A percentile compares a stretch with the other conserved stretches of the same genome.
Conservation (phyloP, 2,888 invertebrate genomes). For the Stramonita haemastoma region DNA sequence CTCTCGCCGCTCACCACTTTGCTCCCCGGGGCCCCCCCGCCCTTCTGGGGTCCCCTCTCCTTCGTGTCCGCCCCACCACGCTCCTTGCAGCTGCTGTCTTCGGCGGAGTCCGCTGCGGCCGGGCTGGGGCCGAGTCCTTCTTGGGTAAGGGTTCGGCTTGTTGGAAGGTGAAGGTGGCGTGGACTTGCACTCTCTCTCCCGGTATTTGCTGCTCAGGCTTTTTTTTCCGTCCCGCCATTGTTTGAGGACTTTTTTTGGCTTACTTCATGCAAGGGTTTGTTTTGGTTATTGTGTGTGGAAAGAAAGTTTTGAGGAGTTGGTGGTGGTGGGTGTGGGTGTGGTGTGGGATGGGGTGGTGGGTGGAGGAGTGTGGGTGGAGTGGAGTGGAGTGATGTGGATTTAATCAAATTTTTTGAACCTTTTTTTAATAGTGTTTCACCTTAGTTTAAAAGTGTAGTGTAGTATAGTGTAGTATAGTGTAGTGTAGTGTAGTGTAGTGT, state of each 20-base stretch:
- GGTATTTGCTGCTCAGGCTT: neutral
- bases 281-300: neutral
- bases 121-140: neutral
- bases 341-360: neutral
- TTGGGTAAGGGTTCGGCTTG: neutral
- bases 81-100: neutral
- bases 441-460: no score
- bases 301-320: neutral
- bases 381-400: neutral
- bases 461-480: no score
- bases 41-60: neutral
- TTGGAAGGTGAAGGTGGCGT: conserved; percentile 32
- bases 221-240: conserved; percentile 5
- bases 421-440: no score
- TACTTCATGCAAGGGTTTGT: neutral
- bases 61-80: neutral
- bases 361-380: neutral
- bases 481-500: no score
- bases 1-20: neutral
- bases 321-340: neutral
- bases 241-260: neutral
- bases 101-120: neutral
- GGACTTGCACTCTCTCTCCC: conserved; percentile 5
- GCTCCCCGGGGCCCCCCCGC: neutral
- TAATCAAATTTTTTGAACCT: neutral